phyloP scores from a whole-genome alignment of 2,113 vertebrate genomes.

The Neotoma lepida region DNA sequence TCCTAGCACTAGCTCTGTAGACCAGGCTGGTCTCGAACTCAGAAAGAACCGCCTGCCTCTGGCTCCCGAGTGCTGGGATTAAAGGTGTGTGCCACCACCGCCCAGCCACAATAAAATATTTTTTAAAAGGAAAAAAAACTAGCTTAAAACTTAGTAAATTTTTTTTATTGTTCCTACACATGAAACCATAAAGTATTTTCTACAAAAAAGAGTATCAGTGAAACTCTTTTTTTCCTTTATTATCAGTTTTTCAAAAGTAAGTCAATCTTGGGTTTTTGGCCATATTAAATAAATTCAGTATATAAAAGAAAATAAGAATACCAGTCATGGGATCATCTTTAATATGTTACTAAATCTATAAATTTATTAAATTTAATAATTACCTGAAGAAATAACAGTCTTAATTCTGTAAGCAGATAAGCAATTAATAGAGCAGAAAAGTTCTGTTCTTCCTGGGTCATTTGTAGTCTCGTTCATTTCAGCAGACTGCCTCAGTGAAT shows the following conservation, averaged over 20 bases:
- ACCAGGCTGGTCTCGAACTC: not conserved
- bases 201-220: not conserved
- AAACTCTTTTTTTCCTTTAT: not conserved
- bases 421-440: conserved; percentile 95
- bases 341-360: conserved; percentile 38
- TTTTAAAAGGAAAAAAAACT: not conserved
- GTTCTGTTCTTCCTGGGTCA: conserved; percentile 89
- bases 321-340: conserved; percentile 52
- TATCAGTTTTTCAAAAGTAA: conserved; percentile 27
- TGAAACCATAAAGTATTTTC: conserved; percentile 44
- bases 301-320: conserved; percentile 43
- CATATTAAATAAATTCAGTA: conserved; percentile 10
- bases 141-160: not conserved
- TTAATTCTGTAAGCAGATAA: conserved; percentile 95
- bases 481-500: conserved; percentile 84
- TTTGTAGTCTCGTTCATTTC: conserved; percentile 92
- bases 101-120: not conserved
- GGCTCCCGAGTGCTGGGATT: not conserved
- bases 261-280: conserved; percentile 46
- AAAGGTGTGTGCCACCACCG: not conserved
- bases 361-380: conserved; percentile 56
- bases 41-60: too few species aligned
- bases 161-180: conserved; percentile 41
- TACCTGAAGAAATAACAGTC: conserved; percentile 93
- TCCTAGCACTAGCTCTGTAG: not conserved